Conservation (phyloP, 1,140 invertebrate species). For the Penaeus japonicus region DNA sequence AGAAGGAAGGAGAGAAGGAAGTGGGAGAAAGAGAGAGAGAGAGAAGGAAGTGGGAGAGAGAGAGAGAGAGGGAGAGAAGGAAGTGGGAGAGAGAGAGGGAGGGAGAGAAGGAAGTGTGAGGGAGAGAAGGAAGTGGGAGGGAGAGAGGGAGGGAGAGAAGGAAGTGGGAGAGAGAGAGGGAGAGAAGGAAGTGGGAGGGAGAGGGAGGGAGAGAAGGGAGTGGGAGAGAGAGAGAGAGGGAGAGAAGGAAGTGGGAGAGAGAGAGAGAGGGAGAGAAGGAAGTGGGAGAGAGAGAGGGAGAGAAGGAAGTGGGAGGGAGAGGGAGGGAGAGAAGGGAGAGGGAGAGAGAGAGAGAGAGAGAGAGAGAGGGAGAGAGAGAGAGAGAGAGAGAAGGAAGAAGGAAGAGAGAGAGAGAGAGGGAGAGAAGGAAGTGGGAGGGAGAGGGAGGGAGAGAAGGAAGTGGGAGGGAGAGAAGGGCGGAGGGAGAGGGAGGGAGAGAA, state of each 20-base stretch:
- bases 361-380: not conserved
- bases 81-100: too few species aligned
- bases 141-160: not conserved
- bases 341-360: not conserved
- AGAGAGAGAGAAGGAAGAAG: not conserved
- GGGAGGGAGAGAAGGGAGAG: not conserved
- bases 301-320: not conserved
- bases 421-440: too few species aligned
- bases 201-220: too few species aligned
- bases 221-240: not conserved
- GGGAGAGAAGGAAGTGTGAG: too few species aligned
- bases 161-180: too few species aligned
- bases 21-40: too few species aligned
- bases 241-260: not conserved
- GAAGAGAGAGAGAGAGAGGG: not conserved
- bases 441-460: not conserved
- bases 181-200: not conserved
- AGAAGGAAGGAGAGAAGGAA: not conserved
- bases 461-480: not conserved
- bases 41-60: not conserved
- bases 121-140: not conserved
- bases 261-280: not conserved
- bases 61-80: not conserved
- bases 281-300: too few species aligned
- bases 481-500: not conserved